Evolutionary conservation across 2,113 vertebrate species (phyloP).

Genomic region (Alexandromys fortis): DNA sequence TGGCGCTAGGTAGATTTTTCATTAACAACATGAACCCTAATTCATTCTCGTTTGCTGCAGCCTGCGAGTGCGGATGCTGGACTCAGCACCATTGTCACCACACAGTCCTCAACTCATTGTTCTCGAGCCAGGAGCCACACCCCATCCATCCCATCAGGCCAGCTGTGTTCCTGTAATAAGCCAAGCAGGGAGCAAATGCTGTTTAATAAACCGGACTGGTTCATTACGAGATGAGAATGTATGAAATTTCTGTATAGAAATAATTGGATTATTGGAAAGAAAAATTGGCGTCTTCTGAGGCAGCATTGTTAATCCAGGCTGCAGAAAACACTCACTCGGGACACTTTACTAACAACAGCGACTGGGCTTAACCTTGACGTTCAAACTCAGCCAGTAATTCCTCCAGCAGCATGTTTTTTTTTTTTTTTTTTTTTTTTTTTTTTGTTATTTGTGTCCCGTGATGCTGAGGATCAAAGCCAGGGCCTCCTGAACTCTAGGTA

Average conservation of each 20-base stretch:
- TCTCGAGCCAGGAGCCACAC: not conserved
- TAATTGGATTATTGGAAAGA: not conserved
- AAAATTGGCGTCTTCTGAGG: not conserved
- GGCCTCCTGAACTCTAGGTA: too few species aligned
- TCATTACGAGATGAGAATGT: not conserved
- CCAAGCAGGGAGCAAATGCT: not conserved
- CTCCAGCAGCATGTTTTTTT: not conserved
- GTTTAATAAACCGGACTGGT: not conserved
- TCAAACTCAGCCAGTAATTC: not conserved
- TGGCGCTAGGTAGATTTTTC: not conserved
- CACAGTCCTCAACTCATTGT: not conserved
- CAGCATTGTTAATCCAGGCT: not conserved
- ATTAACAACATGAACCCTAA: not conserved
- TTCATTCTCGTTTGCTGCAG: not conserved
- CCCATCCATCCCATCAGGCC: not conserved
- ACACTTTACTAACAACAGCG: not conserved
- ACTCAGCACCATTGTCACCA: not conserved
- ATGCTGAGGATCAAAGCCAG: too few species aligned
- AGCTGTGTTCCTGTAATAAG: not conserved
- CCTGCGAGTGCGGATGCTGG: not conserved
- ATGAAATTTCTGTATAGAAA: not conserved
- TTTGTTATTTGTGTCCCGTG: too few species aligned
- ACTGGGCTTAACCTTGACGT: not conserved
- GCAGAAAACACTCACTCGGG: not conserved
- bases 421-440: too few species aligned